Base-by-base conservation (phyloP, 2,797 vertebrate species). In the Sebastes taczanowskii region DNA sequence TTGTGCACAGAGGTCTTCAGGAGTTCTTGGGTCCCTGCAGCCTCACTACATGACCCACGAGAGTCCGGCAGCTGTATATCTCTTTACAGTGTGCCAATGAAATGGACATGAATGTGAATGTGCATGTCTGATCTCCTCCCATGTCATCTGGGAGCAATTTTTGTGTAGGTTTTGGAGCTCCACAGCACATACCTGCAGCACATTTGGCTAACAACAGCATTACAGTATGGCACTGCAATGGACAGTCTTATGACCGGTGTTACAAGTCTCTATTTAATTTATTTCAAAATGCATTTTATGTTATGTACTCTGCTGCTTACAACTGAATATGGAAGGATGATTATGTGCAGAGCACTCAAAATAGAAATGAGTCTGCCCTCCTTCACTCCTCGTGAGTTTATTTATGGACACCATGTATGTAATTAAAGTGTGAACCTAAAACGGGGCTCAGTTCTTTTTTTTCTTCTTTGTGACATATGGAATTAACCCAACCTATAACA, bases 401-500 rank as follows among this genome's bases (percentile, higher is more conserved):
- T 90, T 92, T 90, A 86, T 89, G 74, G 80, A 87, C 77, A 77
- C 81, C 64, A 69, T 91, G 67, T 91, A 78, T 90, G 74, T 94
- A 94, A 95, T 95, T 94, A 93, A 77, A 92, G 87, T 83, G 63
- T 79, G 66, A 78, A 85, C 86, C 81, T 86, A 84, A 90, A 92
- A 84, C 61, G 14, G 78, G 77, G 27, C 87, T 73, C 74, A 34
- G 56, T 70, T 82, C 65, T 82, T 88, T 88, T 86, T 59, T 87
- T 88, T 88, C 86, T 59, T 81, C 66, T 86, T 90, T 90, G 71
- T 84, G 85, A 93, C 88, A 71, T 84, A 89, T 94, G 91, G 92
- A 92, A 86, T 80, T 85, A 86, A 88, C 85, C 88, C 87, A 91
- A 70, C 81, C 87, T 94, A 77, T 94, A 93, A 93, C 89, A 70